Evolutionary conservation across 1,140 invertebrate genomes (phyloP), one percentile per base, ranked within the genome.

Genomic region (Leucophenga varia): DNA sequence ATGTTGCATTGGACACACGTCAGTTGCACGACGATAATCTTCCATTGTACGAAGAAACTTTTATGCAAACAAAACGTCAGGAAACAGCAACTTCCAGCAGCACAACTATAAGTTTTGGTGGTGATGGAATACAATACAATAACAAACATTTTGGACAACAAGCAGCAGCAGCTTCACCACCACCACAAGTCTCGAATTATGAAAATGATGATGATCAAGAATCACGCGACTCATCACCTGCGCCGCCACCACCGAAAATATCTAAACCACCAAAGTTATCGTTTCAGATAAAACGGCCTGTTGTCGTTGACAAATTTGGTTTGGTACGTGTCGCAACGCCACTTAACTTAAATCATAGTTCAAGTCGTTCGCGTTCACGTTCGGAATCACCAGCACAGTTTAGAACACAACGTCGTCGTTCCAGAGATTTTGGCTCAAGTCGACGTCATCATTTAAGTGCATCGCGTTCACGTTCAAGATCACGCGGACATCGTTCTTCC

Each of bases 231-330:
- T 55, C 14, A 60, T 52, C 46, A 70, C 55, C 10, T 6, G 39
- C 37, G n/a, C 46, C 47, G 2, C 35, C 50, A 17, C 46, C 53
- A 1, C 55, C 48, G 8, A 59, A 13, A 25, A 39, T 34, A 36
- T 8, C 37, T 8, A 54, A 59, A 8, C 31, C 31, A 0, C 38
- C 47, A 6, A 64, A 70, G 13, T 47, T 72, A 2, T 73, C 69
- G 10, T 71, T 71, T 52, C 70, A 72, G 43, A 63, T 72, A 13
- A 68, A 60, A 19, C 63, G 61, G 49, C 77, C 79, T 28, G 70
- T 79, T 35, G 83, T 85, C 19, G 72, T 86, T 50, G 84, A 86
- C 68, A 86, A 85, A 72, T 84, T 86, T 55, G 84, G 84, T 3
- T 80, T 83, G 43, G 80, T 85, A 69, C 79, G 83, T 0, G 55